A percentile compares a stretch with the other conserved stretches of the same genome.
Evolutionary conservation across 2,888 invertebrate species (phyloP).

Genomic region (Strigamia transsilvanica): DNA sequence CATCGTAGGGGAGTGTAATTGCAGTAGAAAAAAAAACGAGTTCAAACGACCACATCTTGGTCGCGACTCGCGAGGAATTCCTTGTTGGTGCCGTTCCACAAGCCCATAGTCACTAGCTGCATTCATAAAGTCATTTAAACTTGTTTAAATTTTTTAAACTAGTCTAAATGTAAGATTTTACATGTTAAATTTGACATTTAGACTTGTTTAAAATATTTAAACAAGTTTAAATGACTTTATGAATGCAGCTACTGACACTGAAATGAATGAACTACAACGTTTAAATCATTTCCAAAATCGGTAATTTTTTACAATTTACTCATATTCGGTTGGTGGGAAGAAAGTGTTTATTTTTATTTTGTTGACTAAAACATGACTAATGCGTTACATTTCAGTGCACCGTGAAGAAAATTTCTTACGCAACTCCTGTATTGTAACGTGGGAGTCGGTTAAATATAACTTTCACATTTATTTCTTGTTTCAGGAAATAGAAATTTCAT

Average conservation of each 20-base stretch:
- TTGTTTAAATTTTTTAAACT: too few relatives aligned
- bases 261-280: too few relatives aligned
- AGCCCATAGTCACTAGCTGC: not conserved
- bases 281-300: too few relatives aligned
- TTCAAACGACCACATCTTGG: not conserved
- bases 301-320: not conserved
- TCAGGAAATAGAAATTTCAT: not conserved
- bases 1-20: constrained; percentile 29
- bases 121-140: too few relatives aligned
- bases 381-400: not conserved
- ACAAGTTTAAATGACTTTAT: too few relatives aligned
- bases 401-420: not conserved
- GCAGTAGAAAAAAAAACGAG: not conserved
- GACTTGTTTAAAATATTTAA: too few relatives aligned
- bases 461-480: not conserved
- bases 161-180: too few relatives aligned
- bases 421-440: not conserved
- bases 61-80: constrained; percentile 5
- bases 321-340: too few relatives aligned
- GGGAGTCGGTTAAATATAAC: too few relatives aligned
- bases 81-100: not conserved
- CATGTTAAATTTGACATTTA: too few relatives aligned
- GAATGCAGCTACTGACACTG: too few relatives aligned
- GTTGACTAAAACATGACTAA: not conserved
- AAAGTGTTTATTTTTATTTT: too few relatives aligned